Base-by-base conservation (phyloP, 2,888 invertebrate genomes). In the Himalopsyche anomala region DNA sequence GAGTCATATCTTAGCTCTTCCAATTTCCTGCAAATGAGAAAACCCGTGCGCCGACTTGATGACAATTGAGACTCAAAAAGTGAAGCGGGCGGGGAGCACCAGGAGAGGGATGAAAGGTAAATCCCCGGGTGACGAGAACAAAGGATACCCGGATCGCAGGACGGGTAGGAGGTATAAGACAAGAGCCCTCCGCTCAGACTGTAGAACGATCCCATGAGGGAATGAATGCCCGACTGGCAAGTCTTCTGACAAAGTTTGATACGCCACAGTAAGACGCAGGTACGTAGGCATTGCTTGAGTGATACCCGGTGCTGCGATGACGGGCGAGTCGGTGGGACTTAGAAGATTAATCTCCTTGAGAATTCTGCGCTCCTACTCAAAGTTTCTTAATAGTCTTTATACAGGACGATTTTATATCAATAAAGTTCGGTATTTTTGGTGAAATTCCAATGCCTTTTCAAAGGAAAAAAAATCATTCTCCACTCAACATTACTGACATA, bases 41-140 rank as follows among this genome's bases (percentile, higher is more conserved):
- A 74, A 74, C 38, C 74, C 38, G 36, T 15, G 12, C 74, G 74
- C 28, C 38, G 15, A 12, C 38, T 74, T 36, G 74, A 74, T 15
- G 74, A 74, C 74, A 74, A 74, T 74, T 74, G 74, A 74, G 74
- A 9, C 51, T 51, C 51, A 2, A 51, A 51, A 51, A 15, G 51
- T 36, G 36, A 15, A 12, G 36, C 74, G 36, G 74, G 15, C 4
- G 74, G 74, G 74, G 0, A 62, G 74, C 36, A 36, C 12, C 36
- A 74, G 38, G 36, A 74, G 74, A 74, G 74, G 74, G 74, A 74
- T 38, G 74, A 74, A 38, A 74, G 74, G 74, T 74, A 74, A 74
- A 74, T 74, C 74, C 74, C 74, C 74, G 74, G 74, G 74, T 74
- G 74, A 36, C 74, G 74, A 74, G 74, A 74, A 74, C 74, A 74